Evolutionary conservation across 2,888 invertebrate species (phyloP), one percentile per base, ranked within the genome.

Genomic region (Ptychoptera albimana): DNA sequence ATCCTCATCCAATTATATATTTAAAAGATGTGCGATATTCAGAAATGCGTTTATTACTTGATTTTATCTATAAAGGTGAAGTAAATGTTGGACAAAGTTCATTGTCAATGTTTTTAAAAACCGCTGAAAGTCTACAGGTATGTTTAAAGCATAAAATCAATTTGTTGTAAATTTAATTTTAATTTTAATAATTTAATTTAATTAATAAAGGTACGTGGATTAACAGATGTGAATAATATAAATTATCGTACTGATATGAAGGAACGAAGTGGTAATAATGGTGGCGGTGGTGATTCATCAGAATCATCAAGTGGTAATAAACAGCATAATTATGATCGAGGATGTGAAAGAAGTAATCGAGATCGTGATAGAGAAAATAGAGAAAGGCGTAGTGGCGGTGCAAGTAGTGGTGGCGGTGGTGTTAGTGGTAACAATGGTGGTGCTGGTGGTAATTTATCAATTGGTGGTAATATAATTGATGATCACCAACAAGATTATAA

Each of bases 31-130:
- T 89, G 63, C 78, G 84, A 70, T 82, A 79, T 63, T 79, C 79
- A 63, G 87, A 88, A 70, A 86, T 88, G 75, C 85, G 84, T 68
- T 86, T 86, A 53, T 72, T 88, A 61, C 73, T 88, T 64, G 86
- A 85, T 71, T 91, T 88, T 67, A 89, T 91, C 88, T 91, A 92
- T 72, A 86, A 85, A 71, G 80, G 80, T 55, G 85, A 86, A 71
- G 85, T 85, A 58, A 88, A 88, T 70, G 86, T 89, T 66, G 87
- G 86, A 61, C 88, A 89, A 72, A 83, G 86, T 70, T 79, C 86
- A 67, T 72, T 89, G 68, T 83, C 86, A 58, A 82, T 82, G 77
- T 86, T 89, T 74, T 76, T 89, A 63, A 85, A 86, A 73, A 89
- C 87, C 59, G 88, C 88, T 54, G 88, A 88, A 71, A 86, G 87